Evolutionary conservation across 2,888 invertebrate genomes (phyloP), one percentile per base, ranked within the genome.

Genomic region (Stenotaenia linearis): DNA sequence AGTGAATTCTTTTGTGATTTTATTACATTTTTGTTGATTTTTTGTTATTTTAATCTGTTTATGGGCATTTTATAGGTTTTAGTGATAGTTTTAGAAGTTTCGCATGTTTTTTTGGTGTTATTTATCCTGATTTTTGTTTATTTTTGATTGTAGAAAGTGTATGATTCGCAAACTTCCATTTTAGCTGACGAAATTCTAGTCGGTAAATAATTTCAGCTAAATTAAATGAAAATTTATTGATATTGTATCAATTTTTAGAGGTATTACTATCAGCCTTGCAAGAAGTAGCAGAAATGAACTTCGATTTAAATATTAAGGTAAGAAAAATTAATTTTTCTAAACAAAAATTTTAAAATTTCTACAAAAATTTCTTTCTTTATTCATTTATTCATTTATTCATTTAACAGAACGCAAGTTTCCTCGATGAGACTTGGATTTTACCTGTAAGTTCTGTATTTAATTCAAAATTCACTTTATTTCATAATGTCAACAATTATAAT

Each of bases 211-310:
- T 74, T 9, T 45, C 25, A 79, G 6, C 9, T 28, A 30, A 32
- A 30, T 79, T 32, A n/a, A n/a, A n/a, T 18, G 21, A 37, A 74
- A n/a, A 25, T 28, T 61, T 35, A 12, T 81, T 35, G n/a, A n/a
- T n/a, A n/a, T n/a, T n/a, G n/a, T n/a, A n/a, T n/a, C n/a, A n/a
- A n/a, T n/a, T n/a, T n/a, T n/a, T 83, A 86, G 86, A 86, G 83
- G 85, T 86, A 69, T 81, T 86, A 25, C 81, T 84, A 81, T 86
- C 86, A 1, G 81, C 85, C 10, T 81, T 86, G 74, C 83, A 84
- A 80, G 85, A 85, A 81, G 81, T 85, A 12, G 83, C 84, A 75
- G 84, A 84, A 80, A 84, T 85, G 18, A 83, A 83, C 40, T 86
- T 86, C 80, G 82, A 83, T 45, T 81, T 86, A 35, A 83, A 84